Evolutionary conservation across 2,888 invertebrate genomes (phyloP).

Genomic region (Lamellibrachia satsuma): DNA sequence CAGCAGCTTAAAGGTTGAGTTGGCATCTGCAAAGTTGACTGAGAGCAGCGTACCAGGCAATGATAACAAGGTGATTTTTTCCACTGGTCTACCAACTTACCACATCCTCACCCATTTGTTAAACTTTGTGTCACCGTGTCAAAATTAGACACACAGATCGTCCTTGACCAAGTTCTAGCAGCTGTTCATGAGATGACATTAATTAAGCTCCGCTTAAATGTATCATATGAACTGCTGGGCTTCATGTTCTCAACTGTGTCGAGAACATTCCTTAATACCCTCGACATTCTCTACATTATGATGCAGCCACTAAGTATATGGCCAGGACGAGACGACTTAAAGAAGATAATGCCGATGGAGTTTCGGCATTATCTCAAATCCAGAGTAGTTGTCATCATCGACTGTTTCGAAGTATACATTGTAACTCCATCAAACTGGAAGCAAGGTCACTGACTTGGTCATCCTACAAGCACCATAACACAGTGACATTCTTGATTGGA

Average conservation of each 20-base stretch:
- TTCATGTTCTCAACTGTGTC: neutral
- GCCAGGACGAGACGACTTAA: conserved; percentile 34
- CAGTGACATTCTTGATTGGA: no score
- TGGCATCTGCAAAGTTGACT: no score
- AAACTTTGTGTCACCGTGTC: neutral
- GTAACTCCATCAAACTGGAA: no score
- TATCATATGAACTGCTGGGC: neutral
- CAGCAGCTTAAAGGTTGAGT: no score
- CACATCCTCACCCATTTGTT: neutral
- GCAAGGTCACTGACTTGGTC: no score
- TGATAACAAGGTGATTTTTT: no score
- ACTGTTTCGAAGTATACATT: no score
- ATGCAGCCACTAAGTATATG: conserved; percentile 34
- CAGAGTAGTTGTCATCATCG: conserved; percentile 26
- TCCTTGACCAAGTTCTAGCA: neutral
- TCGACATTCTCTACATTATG: no score
- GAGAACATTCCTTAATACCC: no score
- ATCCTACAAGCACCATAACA: no score
- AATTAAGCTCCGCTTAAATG: neutral
- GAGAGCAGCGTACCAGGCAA: no score
- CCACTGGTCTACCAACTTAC: no score
- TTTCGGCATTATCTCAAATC: conserved; percentile 33
- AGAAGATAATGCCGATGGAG: conserved; percentile 38
- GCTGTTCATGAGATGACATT: neutral
- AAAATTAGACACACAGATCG: neutral